phyloP scores from a whole-genome alignment of 1,140 invertebrate genomes.

The Drosophila trapezifrons region DNA sequence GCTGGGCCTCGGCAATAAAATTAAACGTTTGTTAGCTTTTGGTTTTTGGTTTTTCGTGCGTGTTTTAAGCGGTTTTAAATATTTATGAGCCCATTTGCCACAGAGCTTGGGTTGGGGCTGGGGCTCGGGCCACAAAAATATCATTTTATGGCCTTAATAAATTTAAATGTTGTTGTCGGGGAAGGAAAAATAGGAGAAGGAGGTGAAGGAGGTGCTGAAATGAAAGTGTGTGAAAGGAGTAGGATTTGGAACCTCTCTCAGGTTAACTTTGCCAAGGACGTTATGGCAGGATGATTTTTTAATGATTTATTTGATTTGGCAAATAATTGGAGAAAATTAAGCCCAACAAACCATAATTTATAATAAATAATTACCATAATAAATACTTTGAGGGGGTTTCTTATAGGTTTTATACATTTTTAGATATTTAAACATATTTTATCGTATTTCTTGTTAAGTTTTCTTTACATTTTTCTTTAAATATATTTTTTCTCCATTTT shows the following conservation, averaged over 20 bases:
- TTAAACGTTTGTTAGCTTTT: slow-evolving; percentile 66
- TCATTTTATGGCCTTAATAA: slow-evolving; percentile 76
- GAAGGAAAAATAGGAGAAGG: background rate
- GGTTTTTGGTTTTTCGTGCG: slow-evolving; percentile 57
- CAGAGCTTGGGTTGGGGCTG: slow-evolving; percentile 7
- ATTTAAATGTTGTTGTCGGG: slow-evolving; percentile 69
- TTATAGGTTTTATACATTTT: no score
- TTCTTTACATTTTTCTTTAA: no score
- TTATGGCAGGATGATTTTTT: slow-evolving; percentile 1
- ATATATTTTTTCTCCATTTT: background rate
- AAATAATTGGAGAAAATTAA: background rate
- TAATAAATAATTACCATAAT: background rate
- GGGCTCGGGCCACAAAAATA: slow-evolving; percentile 59
- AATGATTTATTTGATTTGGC: slow-evolving; percentile 9
- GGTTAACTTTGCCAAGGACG: background rate
- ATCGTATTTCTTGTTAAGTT: no score
- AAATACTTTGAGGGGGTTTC: background rate
- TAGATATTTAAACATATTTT: no score
- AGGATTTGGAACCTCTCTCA: background rate
- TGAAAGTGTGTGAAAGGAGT: slow-evolving; percentile 35
- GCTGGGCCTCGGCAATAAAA: slow-evolving; percentile 62
- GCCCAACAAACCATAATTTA: no score
- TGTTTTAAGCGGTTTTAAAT: slow-evolving; percentile 78
- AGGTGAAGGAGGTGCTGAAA: background rate
- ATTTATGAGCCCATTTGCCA: slow-evolving; percentile 78